A percentile compares a stretch with the other conserved stretches of the same genome.
These are phyloP conservation scores for Epinotia brunnichana DNA, from an alignment of 2,888 invertebrate genomes.

Conservation along the genomic window DNA sequence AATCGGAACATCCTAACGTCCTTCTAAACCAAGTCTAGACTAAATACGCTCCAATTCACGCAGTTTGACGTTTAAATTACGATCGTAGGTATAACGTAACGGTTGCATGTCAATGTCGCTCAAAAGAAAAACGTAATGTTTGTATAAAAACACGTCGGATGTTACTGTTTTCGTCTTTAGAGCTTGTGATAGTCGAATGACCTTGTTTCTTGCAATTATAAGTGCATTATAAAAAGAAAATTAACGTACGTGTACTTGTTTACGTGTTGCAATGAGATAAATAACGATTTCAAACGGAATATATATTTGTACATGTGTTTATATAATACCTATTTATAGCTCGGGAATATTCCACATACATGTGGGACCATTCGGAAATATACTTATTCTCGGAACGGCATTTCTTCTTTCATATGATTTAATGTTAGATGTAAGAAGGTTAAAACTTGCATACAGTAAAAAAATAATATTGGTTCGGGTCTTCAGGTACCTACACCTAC, in stretches of 20 bases:
- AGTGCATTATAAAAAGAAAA: conserved; percentile 33
- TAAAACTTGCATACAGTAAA: too few species aligned
- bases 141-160: not conserved
- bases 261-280: conserved; percentile 11
- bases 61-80: conserved; percentile 37
- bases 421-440: too few species aligned
- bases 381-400: too few species aligned
- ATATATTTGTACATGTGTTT: too few species aligned
- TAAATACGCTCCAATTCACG: conserved; percentile 33
- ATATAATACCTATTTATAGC: too few species aligned
- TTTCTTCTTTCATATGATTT: too few species aligned
- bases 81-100: conserved; percentile 20
- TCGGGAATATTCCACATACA: too few species aligned
- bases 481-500: too few species aligned
- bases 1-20: not conserved
- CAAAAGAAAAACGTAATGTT: conserved; percentile 11
- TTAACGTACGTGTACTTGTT: conserved; percentile 30
- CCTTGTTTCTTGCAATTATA: conserved; percentile 42
- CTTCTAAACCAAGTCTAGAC: conserved; percentile 35
- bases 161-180: not conserved
- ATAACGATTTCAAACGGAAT: too few species aligned
- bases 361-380: too few species aligned
- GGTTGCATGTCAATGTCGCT: conserved; percentile 27
- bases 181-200: conserved; percentile 15
- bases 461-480: too few species aligned